Percentiles rank a stretch among this genome's conserved stretches.
Evolutionary conservation across 1,140 invertebrate genomes (phyloP).

Genomic region (Drosophila auraria): DNA sequence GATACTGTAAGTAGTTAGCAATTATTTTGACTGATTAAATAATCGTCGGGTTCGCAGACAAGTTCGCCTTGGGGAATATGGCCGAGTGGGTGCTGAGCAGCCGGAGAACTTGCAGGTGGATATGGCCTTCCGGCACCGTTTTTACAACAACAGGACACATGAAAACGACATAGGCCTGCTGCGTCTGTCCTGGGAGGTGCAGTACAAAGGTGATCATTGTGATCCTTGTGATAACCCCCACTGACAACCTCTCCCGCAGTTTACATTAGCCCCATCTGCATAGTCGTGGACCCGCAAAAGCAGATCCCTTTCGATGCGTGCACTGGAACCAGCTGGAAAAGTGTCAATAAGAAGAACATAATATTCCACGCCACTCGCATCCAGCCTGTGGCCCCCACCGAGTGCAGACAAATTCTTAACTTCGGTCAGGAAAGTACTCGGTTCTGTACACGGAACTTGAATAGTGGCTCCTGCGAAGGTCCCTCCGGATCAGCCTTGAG

Average conservation of each 20-base stretch:
- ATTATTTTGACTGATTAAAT: background rate
- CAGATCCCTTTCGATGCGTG: background rate
- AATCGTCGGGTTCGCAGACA: background rate
- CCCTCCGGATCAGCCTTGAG: background rate
- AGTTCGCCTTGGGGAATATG: conserved; percentile 10
- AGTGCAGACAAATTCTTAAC: background rate
- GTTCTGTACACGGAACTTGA: background rate
- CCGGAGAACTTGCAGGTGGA: background rate
- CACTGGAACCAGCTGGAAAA: background rate
- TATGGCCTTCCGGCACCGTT: background rate
- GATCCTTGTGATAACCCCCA: background rate
- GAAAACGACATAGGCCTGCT: conserved; percentile 10
- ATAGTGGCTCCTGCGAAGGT: background rate
- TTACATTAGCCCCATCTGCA: conserved; percentile 7
- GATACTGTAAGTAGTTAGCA: background rate
- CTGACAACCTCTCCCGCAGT: background rate
- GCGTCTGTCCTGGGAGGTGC: background rate
- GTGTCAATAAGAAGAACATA: rapidly evolving
- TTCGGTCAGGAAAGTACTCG: background rate
- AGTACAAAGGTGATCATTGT: background rate
- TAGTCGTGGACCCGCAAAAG: background rate
- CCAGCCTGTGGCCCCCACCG: rapidly evolving
- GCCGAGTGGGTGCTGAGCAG: rapidly evolving
- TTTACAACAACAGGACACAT: background rate
- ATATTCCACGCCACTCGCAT: background rate